A percentile compares a stretch with the other conserved stretches of the same genome.
Evolutionary conservation across 64 coral and sea anemone genomes (phyloP).

Genomic region (Dendronephthya gigantea): DNA sequence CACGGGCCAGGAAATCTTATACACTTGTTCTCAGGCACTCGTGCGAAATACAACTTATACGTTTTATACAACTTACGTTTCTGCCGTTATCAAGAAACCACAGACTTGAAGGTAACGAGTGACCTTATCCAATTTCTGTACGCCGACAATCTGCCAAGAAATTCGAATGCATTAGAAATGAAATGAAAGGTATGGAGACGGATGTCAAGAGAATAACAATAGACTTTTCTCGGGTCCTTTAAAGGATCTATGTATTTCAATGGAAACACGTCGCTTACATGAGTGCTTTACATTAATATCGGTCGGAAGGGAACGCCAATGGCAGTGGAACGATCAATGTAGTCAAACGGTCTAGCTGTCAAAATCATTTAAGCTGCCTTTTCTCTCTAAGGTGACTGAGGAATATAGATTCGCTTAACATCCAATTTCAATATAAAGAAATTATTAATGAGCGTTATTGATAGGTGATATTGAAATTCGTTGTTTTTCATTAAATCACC

Average conservation of each 20-base stretch:
- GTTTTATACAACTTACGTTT: no score
- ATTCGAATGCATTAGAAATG: no score
- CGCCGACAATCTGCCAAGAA: no score
- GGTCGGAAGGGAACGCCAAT: background rate
- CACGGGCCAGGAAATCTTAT: no score
- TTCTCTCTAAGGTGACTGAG: background rate
- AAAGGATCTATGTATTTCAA: background rate
- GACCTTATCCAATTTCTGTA: no score
- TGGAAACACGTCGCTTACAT: background rate
- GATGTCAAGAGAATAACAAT: no score
- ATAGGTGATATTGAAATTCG: background rate
- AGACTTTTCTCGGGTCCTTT: no score
- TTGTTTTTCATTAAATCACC: background rate
- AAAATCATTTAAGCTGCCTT: background rate
- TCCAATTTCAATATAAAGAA: background rate
- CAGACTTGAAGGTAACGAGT: no score
- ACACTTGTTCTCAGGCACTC: no score
- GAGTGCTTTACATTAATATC: background rate
- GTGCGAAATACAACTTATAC: no score
- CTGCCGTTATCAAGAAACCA: no score
- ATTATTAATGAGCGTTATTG: background rate
- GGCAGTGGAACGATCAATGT: background rate
- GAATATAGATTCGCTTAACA: background rate
- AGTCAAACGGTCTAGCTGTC: background rate
- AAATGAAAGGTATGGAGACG: no score